phyloP scores from a whole-genome alignment of 1,140 invertebrate species.

The Aphidius gifuensis region DNA sequence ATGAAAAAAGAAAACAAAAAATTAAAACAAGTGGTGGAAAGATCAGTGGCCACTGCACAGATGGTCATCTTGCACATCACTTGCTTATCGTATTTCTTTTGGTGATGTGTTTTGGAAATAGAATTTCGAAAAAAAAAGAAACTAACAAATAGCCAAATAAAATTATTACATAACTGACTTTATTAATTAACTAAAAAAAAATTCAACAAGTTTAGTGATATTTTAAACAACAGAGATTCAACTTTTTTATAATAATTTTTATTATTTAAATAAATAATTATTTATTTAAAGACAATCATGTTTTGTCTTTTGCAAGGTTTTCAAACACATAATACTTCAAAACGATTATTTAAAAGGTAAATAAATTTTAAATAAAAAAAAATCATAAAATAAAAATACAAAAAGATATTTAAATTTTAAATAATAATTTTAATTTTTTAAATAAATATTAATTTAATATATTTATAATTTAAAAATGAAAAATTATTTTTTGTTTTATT shows the following conservation, averaged over 20 bases:
- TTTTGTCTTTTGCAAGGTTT: conserved; percentile 50
- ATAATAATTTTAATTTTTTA: background rate
- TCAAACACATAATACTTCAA: conserved; percentile 42
- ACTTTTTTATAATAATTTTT: background rate
- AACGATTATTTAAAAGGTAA: conserved; percentile 46
- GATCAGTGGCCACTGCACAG: too few species aligned
- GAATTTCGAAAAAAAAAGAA: too few species aligned
- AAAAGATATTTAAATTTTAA: background rate
- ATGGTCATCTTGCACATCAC: too few species aligned
- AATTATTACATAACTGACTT: too few species aligned
- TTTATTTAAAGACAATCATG: conserved; percentile 43
- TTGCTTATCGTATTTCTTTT: too few species aligned
- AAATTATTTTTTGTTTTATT: background rate
- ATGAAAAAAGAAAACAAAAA: too few species aligned
- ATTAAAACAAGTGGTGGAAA: too few species aligned
- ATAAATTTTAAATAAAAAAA: conserved; percentile 13
- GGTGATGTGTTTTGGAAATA: too few species aligned
- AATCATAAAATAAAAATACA: background rate
- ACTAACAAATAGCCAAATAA: too few species aligned
- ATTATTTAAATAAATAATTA: background rate
- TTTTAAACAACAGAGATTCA: background rate
- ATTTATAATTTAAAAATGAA: background rate
- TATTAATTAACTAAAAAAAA: too few species aligned
- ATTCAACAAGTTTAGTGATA: background rate
- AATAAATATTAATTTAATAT: background rate